Evolutionary conservation across 2,888 invertebrate genomes (phyloP).

Genomic region (Mechanitis messenoides): DNA sequence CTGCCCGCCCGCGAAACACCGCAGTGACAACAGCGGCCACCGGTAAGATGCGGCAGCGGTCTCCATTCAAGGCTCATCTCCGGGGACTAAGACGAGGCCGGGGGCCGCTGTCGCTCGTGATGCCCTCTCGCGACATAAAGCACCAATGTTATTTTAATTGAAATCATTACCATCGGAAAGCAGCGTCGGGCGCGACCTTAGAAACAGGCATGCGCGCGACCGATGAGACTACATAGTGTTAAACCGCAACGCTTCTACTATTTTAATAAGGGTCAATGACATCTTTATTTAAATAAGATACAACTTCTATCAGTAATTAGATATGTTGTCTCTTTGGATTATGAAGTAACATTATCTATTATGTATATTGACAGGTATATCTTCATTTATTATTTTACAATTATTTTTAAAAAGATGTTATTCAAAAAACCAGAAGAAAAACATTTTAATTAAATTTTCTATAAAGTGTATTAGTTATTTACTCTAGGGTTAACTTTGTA

Average conservation of each 20-base stretch:
- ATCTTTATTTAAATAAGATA: constrained; percentile 49
- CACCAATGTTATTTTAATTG: constrained; percentile 57
- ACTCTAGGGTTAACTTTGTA: neutral
- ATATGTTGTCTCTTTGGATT: constrained; percentile 17
- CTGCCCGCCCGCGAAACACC: constrained; percentile 77
- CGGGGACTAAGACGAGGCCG: constrained; percentile 18
- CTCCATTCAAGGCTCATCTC: constrained; percentile 43
- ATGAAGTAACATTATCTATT: constrained; percentile 16
- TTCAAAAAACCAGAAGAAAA: too few species aligned
- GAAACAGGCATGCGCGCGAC: constrained; percentile 70
- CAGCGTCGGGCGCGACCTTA: constrained; percentile 60
- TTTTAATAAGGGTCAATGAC: constrained; percentile 64
- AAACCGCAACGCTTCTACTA: constrained; percentile 59
- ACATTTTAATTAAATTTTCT: too few species aligned
- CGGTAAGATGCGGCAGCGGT: constrained; percentile 74
- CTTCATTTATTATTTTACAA: constrained; percentile 11
- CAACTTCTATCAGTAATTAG: constrained; percentile 23
- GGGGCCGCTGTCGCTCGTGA: constrained; percentile 18
- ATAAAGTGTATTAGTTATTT: too few species aligned
- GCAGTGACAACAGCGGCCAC: constrained; percentile 74
- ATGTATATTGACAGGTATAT: constrained; percentile 17
- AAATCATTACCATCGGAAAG: constrained; percentile 60
- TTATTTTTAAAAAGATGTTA: neutral
- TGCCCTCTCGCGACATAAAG: constrained; percentile 17
- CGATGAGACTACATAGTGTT: constrained; percentile 55